phyloP scores from a whole-genome alignment of 2,113 vertebrate species.

The Oryzias curvinotus region DNA sequence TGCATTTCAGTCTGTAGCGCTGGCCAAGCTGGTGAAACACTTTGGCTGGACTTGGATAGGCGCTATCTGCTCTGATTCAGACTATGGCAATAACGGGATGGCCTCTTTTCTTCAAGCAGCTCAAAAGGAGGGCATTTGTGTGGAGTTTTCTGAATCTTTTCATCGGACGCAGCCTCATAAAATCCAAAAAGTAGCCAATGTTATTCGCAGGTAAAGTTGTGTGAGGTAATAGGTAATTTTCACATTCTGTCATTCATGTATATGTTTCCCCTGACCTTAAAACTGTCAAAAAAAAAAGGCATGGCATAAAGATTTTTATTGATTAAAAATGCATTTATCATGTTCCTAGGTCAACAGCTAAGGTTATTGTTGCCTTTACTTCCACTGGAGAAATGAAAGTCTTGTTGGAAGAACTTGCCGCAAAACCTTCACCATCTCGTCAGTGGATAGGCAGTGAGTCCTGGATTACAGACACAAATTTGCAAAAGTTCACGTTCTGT shows the following conservation, averaged over 20 bases:
- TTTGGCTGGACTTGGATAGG: constrained; percentile 79
- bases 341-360: constrained; percentile 59
- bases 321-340: background rate
- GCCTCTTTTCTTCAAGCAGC: constrained; percentile 63
- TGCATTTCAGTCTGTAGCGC: constrained; percentile 72
- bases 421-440: constrained; percentile 40
- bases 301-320: too few relatives aligned
- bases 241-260: too few relatives aligned
- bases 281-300: too few relatives aligned
- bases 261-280: too few relatives aligned
- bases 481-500: constrained; percentile 52
- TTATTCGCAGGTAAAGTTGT: constrained; percentile 70
- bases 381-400: constrained; percentile 56
- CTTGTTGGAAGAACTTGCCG: constrained; percentile 56
- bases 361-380: constrained; percentile 68
- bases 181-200: constrained; percentile 58
- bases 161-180: constrained; percentile 50
- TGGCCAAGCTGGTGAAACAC: constrained; percentile 71
- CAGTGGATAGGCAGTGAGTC: constrained; percentile 76
- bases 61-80: constrained; percentile 58
- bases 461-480: constrained; percentile 63
- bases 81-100: constrained; percentile 65
- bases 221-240: too few relatives aligned
- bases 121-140: constrained; percentile 28
- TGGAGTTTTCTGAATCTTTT: constrained; percentile 72